Conservation (phyloP, 2,888 invertebrate species). For the Lydus trimaculatus region DNA sequence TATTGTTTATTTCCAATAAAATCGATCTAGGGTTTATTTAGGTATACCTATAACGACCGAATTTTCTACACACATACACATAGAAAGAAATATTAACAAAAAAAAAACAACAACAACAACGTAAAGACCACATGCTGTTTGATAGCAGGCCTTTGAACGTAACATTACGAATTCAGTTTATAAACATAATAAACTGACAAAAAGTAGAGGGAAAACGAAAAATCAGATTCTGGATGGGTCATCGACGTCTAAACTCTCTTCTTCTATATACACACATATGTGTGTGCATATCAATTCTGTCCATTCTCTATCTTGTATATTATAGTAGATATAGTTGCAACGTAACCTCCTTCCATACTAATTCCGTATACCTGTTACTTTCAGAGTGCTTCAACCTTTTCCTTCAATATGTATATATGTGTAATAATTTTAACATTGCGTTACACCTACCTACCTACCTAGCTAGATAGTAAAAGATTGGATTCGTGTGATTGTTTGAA, state of each 20-base stretch:
- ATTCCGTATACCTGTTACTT: constrained; percentile 22
- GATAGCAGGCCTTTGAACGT: constrained; percentile 9
- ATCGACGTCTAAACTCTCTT: constrained; percentile 21
- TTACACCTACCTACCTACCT: constrained; percentile 8
- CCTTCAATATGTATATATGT: background rate
- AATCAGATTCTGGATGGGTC: constrained; percentile 26
- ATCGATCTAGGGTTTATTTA: background rate
- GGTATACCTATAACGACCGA: background rate
- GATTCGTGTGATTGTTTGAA: background rate
- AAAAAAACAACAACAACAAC: background rate
- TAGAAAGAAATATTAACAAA: background rate
- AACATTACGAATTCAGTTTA: constrained; percentile 8
- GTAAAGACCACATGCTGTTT: constrained; percentile 5
- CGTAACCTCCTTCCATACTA: constrained; percentile 16
- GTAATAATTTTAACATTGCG: constrained; percentile 7
- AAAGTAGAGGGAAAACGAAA: constrained; percentile 9
- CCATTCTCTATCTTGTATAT: background rate
- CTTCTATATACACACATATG: background rate
- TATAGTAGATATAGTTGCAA: background rate
- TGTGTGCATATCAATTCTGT: background rate
- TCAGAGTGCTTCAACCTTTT: constrained; percentile 14
- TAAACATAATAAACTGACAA: constrained; percentile 2
- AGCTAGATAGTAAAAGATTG: background rate
- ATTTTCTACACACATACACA: background rate
- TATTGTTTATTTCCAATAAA: background rate